These are phyloP conservation scores for Myotis findleyi DNA, from an alignment of 2,797 vertebrate genomes.

Conservation along the genomic window DNA sequence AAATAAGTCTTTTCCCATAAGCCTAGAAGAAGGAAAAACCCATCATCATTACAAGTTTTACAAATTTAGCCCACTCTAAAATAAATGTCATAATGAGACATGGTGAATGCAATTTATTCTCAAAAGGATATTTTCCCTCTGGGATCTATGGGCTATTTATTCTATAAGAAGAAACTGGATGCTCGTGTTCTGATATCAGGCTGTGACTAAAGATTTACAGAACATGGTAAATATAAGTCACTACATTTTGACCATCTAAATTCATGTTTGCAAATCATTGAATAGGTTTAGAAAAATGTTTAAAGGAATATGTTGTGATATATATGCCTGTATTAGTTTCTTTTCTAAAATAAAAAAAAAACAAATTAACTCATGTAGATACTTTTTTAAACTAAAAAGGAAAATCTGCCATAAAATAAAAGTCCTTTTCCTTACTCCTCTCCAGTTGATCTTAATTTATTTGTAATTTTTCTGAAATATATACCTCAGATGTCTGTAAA, in stretches of 20 bases:
- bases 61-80: slow-evolving; percentile 73
- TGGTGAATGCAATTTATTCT: slow-evolving; percentile 67
- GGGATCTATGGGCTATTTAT: slow-evolving; percentile 43
- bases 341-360: slow-evolving; percentile 2
- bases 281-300: neutral
- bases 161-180: slow-evolving; percentile 47
- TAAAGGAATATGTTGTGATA: neutral
- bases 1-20: slow-evolving; percentile 70
- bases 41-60: slow-evolving; percentile 59
- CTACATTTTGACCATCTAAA: slow-evolving; percentile 34
- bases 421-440: neutral
- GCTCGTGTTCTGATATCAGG: neutral
- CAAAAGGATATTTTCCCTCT: slow-evolving; percentile 49
- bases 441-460: neutral
- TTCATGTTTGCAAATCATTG: slow-evolving; percentile 18
- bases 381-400: neutral
- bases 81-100: slow-evolving; percentile 72
- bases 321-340: neutral
- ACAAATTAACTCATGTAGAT: neutral
- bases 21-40: neutral
- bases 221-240: slow-evolving; percentile 30
- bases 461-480: neutral
- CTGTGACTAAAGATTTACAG: slow-evolving; percentile 53
- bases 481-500: neutral
- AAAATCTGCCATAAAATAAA: neutral